These are phyloP conservation scores for Diogma glabrata DNA, from an alignment of 2,888 invertebrate genomes.

Conservation along the genomic window DNA sequence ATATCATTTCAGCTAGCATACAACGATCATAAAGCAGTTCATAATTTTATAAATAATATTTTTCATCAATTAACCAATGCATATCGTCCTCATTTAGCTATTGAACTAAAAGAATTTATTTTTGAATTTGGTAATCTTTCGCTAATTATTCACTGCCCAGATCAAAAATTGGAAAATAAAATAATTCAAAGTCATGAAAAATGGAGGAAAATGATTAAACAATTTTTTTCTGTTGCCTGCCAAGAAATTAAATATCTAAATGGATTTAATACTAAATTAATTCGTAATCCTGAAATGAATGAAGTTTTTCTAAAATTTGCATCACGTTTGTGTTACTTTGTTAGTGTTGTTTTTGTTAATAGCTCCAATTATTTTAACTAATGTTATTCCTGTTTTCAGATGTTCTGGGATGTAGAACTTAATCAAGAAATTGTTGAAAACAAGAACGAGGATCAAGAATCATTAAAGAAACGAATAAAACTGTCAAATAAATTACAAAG, in stretches of 20 bases:
- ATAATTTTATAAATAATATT: background rate
- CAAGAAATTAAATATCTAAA: conserved; percentile 2
- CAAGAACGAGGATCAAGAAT: no score
- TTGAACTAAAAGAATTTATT: background rate
- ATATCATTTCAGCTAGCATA: no score
- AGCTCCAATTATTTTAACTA: no score
- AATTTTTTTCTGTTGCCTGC: background rate
- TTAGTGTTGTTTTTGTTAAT: no score
- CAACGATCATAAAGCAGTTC: background rate
- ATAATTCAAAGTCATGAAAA: background rate
- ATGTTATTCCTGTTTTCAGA: no score
- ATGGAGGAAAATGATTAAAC: background rate
- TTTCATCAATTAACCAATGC: background rate
- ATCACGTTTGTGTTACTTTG: background rate
- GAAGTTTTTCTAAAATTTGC: conserved; percentile 5
- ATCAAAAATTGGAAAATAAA: no score
- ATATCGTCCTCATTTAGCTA: background rate
- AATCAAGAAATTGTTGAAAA: background rate
- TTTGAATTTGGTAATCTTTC: background rate
- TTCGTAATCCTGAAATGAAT: conserved; percentile 2
- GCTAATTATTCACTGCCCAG: no score
- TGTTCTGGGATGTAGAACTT: background rate
- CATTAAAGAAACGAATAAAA: background rate
- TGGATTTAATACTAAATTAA: background rate
- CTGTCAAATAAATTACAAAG: conserved; percentile 1